A percentile compares a stretch with the other conserved stretches of the same genome.
phyloP scores from a whole-genome alignment of 2,113 vertebrate species.

The Aspiorhynchus laticeps region DNA sequence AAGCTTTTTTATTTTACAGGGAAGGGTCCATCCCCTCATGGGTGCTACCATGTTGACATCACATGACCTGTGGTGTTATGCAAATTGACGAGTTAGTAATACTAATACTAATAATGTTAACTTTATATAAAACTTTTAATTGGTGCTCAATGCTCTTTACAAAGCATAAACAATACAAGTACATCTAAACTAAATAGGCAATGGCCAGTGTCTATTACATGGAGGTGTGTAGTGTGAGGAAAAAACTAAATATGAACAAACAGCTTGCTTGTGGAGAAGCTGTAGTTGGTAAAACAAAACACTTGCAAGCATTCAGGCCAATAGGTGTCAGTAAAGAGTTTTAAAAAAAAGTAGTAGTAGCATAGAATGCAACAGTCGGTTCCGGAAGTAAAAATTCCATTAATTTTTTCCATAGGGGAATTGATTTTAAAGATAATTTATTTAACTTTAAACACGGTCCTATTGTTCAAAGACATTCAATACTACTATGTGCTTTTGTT shows the following conservation, averaged over 20 bases:
- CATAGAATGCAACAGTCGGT: not conserved
- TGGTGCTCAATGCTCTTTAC: not conserved
- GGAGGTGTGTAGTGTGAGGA: not conserved
- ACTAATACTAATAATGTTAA: not conserved
- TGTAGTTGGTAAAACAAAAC: not conserved
- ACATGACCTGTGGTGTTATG: not conserved
- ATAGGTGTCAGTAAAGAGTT: not conserved
- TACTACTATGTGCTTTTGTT: not conserved
- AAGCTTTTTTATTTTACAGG: not conserved
- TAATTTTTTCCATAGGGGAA: not conserved
- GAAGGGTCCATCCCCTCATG: not conserved
- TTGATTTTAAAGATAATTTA: not conserved
- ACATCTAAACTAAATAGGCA: not conserved
- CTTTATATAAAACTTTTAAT: not conserved
- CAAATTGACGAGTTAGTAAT: not conserved
- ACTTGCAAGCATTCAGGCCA: not conserved
- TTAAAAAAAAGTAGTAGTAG: not conserved
- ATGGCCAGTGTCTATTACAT: not conserved
- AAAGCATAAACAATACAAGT: not conserved
- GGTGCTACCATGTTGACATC: not conserved
- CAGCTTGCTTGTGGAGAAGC: not conserved
- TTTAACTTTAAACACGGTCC: not conserved
- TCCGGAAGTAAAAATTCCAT: not conserved
- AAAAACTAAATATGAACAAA: not conserved
- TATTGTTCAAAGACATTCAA: not conserved